A percentile compares a stretch with the other conserved stretches of the same genome.
Conservation (phyloP, 2,888 invertebrate species). For the Oithona nana region DNA sequence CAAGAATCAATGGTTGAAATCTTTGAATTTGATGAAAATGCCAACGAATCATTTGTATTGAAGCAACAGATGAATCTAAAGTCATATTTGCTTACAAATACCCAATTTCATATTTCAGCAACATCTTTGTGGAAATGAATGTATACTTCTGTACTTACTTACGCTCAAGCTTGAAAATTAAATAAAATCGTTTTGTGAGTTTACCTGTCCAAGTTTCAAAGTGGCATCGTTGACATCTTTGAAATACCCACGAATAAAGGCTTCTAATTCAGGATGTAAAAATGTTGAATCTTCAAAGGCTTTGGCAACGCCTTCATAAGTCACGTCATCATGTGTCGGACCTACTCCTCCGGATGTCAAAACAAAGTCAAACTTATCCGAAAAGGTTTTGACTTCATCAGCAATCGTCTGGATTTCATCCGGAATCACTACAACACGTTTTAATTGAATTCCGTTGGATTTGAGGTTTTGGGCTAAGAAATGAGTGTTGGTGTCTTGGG, state of each 20-base stretch:
- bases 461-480: conserved; percentile 41
- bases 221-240: background rate
- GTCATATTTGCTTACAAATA: too few species aligned
- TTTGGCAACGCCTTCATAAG: conserved; percentile 43
- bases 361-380: conserved; percentile 41
- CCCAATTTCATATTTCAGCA: too few species aligned
- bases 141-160: too few species aligned
- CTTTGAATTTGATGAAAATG: too few species aligned
- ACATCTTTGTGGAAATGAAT: too few species aligned
- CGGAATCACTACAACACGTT: conserved; percentile 38
- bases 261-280: conserved; percentile 17
- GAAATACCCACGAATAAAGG: conserved; percentile 21
- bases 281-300: conserved; percentile 28
- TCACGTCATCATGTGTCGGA: conserved; percentile 57
- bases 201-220: background rate
- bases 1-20: too few species aligned
- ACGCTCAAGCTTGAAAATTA: too few species aligned
- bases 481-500: conserved; percentile 43
- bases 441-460: conserved; percentile 41
- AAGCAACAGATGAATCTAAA: too few species aligned
- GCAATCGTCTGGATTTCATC: conserved; percentile 44
- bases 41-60: too few species aligned
- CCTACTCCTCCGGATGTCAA: conserved; percentile 57
- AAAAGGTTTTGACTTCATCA: conserved; percentile 41
- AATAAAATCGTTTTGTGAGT: too few species aligned